Conservation (phyloP, 2,797 vertebrate genomes). For the Ciconia nigra region DNA sequence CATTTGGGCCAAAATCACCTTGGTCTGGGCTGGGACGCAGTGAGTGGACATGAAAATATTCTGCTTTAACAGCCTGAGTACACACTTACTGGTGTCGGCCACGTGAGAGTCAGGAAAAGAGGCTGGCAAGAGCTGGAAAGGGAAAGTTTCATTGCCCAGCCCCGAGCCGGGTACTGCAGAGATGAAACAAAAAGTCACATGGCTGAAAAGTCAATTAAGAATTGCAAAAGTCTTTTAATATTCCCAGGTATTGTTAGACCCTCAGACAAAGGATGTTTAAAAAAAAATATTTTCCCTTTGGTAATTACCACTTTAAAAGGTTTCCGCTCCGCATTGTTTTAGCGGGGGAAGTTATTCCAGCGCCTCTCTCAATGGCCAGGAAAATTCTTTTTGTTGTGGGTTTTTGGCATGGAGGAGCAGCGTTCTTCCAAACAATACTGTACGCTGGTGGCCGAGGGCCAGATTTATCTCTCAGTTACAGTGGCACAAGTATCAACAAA, state of each 20-base stretch:
- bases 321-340: conserved; percentile 29
- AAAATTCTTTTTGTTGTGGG: not conserved
- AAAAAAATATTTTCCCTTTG: not conserved
- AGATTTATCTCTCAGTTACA: not conserved
- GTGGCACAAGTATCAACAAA: not conserved
- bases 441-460: not conserved
- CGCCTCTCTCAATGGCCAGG: not conserved
- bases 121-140: conserved; percentile 16
- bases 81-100: not conserved
- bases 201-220: conserved; percentile 26
- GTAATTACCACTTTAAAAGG: not conserved
- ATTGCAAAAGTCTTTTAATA: not conserved
- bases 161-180: not conserved
- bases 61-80: not conserved
- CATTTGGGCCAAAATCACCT: not conserved
- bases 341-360: not conserved
- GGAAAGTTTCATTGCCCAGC: not conserved
- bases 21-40: not conserved
- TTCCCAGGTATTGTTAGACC: conserved; percentile 20
- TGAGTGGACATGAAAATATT: not conserved
- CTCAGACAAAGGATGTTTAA: conserved; percentile 27
- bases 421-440: not conserved
- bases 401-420: not conserved
- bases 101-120: not conserved
- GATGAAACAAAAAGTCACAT: not conserved